phyloP scores from a whole-genome alignment of 1,140 invertebrate species.

The Drosophila ironensis region DNA sequence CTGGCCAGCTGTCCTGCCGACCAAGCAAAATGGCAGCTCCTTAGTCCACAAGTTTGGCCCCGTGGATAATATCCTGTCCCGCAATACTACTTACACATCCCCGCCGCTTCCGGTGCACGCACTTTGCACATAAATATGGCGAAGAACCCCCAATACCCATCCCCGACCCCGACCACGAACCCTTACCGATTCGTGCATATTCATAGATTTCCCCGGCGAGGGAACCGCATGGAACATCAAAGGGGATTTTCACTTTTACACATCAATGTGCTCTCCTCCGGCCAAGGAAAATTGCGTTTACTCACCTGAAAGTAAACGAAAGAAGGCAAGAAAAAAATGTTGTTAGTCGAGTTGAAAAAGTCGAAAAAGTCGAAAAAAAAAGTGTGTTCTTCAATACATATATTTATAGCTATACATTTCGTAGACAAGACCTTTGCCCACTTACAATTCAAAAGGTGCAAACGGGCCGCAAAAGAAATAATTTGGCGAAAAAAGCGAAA shows the following conservation, averaged over 20 bases:
- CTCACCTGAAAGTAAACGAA: slow-evolving; percentile 60
- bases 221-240: slow-evolving; percentile 46
- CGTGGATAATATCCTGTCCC: background rate
- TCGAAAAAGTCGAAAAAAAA: slow-evolving; percentile 19
- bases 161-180: too few relatives aligned
- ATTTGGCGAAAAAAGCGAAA: slow-evolving; percentile 5
- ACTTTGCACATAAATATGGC: background rate
- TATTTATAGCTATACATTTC: slow-evolving; percentile 1
- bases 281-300: slow-evolving; percentile 66
- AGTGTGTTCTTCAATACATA: background rate
- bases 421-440: slow-evolving; percentile 26
- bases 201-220: slow-evolving; percentile 26
- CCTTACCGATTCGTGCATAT: slow-evolving; percentile 8
- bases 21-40: too few relatives aligned
- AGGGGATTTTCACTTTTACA: slow-evolving; percentile 62
- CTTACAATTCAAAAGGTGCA: slow-evolving; percentile 26
- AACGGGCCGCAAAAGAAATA: slow-evolving; percentile 28
- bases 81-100: background rate
- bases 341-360: slow-evolving; percentile 39
- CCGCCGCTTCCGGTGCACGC: background rate
- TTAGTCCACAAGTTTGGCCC: background rate
- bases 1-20: slow-evolving; percentile 45
- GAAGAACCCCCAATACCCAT: background rate
- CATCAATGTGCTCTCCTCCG: slow-evolving; percentile 44
- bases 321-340: slow-evolving; percentile 27